Evolutionary conservation across 2,797 vertebrate species (phyloP).

Genomic region (Channallabes apus): DNA sequence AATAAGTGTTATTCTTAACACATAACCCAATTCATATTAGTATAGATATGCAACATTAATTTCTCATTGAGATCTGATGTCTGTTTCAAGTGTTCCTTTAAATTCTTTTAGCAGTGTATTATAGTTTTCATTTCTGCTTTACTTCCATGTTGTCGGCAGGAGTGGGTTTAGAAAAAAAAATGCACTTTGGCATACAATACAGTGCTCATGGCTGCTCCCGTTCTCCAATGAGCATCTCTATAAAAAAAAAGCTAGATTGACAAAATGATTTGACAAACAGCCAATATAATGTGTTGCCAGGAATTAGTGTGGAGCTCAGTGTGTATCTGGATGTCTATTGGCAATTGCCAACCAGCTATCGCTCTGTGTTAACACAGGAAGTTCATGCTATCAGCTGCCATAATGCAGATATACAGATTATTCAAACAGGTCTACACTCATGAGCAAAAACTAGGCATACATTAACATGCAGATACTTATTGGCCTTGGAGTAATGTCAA

Average conservation of each 20-base stretch:
- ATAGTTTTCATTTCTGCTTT: no score
- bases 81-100: no score
- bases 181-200: not conserved
- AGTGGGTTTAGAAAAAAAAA: not conserved
- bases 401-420: slow-evolving; percentile 1
- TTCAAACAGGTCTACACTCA: not conserved
- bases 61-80: no score
- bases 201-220: not conserved
- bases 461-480: not conserved
- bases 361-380: not conserved
- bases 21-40: no score
- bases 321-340: not conserved
- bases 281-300: not conserved
- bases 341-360: not conserved
- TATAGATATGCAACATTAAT: no score
- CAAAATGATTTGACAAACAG: not conserved
- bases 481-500: not conserved
- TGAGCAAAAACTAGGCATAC: not conserved
- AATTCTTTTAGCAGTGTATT: not conserved
- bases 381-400: not conserved
- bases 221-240: not conserved
- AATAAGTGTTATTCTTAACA: no score
- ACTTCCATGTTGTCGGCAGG: not conserved
- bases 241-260: not conserved
- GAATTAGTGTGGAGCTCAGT: not conserved